Evolutionary conservation across 2,888 invertebrate genomes (phyloP).

Genomic region (Microchrysa polita): DNA sequence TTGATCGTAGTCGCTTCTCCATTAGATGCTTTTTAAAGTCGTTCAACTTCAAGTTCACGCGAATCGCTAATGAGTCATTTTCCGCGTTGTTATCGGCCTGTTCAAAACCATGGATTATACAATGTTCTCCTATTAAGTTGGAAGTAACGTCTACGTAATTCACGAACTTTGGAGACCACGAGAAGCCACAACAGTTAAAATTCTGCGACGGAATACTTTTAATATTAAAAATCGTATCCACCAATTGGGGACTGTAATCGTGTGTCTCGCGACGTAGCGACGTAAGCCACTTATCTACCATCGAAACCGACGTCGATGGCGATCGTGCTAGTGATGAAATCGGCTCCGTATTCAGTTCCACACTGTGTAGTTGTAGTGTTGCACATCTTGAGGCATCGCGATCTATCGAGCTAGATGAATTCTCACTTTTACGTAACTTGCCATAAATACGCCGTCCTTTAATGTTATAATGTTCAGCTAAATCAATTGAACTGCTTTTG

Average conservation of each 20-base stretch:
- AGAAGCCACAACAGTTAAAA: slow-evolving; percentile 49
- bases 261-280: slow-evolving; percentile 59
- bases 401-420: slow-evolving; percentile 24
- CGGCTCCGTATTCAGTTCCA: no score
- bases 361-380: no score
- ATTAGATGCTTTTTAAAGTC: slow-evolving; percentile 60
- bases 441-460: slow-evolving; percentile 60
- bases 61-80: slow-evolving; percentile 41
- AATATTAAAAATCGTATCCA: slow-evolving; percentile 56
- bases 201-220: slow-evolving; percentile 60
- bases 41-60: slow-evolving; percentile 54
- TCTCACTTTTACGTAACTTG: slow-evolving; percentile 52
- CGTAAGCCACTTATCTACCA: slow-evolving; percentile 60
- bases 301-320: slow-evolving; percentile 9
- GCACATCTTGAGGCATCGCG: neutral
- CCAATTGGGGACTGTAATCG: slow-evolving; percentile 55
- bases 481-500: slow-evolving; percentile 59
- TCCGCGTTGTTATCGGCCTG: neutral
- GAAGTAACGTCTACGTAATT: neutral
- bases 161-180: neutral
- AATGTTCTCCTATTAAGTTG: neutral
- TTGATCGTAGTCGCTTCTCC: slow-evolving; percentile 53
- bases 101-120: no score
- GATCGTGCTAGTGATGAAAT: slow-evolving; percentile 7
- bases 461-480: neutral